Percentiles rank a stretch among this genome's conserved stretches.
phyloP scores from a whole-genome alignment of 2,888 invertebrate genomes.

The Plagiodera versicolora region DNA sequence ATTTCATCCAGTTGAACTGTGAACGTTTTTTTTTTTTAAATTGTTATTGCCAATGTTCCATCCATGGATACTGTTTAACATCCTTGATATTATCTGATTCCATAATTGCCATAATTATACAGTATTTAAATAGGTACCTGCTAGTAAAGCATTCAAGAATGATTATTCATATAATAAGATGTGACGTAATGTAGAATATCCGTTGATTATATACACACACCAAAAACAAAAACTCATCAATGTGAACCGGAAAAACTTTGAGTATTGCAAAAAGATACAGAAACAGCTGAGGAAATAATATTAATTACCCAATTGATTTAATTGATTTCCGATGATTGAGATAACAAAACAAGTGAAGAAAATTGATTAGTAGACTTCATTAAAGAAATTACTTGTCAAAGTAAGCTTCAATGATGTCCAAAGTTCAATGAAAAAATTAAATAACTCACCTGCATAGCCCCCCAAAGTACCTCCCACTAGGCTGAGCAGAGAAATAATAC shows the following conservation, averaged over 20 bases:
- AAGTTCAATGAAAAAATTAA: neutral
- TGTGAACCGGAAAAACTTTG: too few relatives aligned
- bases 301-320: too few relatives aligned
- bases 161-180: neutral
- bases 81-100: slow-evolving; percentile 1
- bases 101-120: neutral
- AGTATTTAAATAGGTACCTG: neutral
- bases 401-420: neutral
- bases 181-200: neutral
- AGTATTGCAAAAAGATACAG: too few relatives aligned
- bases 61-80: neutral
- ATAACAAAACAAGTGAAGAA: too few relatives aligned
- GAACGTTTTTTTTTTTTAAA: too few relatives aligned
- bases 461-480: slow-evolving; percentile 2
- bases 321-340: too few relatives aligned
- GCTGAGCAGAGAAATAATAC: neutral
- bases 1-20: too few relatives aligned
- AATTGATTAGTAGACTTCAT: too few relatives aligned
- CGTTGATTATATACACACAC: too few relatives aligned
- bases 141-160: neutral
- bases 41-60: neutral
- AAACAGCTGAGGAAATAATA: too few relatives aligned
- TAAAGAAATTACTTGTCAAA: neutral
- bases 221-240: too few relatives aligned
- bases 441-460: slow-evolving; percentile 9